Percentiles rank a stretch among this genome's conserved stretches.
These are phyloP conservation scores for Melanostoma mellinum DNA, from an alignment of 2,888 invertebrate species.

Conservation along the genomic window DNA sequence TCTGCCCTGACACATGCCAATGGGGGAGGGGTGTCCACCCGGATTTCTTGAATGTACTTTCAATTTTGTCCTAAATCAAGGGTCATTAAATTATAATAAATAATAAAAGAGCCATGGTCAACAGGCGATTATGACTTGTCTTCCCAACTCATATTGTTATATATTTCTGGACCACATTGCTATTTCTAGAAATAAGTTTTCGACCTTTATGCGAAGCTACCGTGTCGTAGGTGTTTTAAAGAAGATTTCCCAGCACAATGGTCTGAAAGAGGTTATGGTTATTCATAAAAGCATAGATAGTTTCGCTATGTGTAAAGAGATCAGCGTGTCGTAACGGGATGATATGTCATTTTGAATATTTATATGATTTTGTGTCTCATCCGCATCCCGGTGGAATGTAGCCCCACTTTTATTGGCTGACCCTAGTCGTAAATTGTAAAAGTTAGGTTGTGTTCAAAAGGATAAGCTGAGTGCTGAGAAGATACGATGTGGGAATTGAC, in stretches of 20 bases:
- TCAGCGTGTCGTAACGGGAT: constrained; percentile 3
- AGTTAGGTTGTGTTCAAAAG: constrained; percentile 41
- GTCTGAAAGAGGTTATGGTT: no score
- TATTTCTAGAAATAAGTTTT: not conserved
- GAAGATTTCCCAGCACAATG: no score
- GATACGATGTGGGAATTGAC: constrained; percentile 59
- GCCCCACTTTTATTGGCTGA: constrained; percentile 46
- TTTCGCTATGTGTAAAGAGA: constrained; percentile 2
- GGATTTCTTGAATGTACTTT: constrained; percentile 39
- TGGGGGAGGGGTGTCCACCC: not conserved
- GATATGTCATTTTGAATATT: constrained; percentile 57
- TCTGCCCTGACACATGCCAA: not conserved
- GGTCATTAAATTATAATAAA: constrained; percentile 56
- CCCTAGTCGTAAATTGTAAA: constrained; percentile 50
- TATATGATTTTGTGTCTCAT: constrained; percentile 28
- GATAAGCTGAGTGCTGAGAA: constrained; percentile 5
- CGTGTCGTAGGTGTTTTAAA: no score
- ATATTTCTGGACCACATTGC: not conserved
- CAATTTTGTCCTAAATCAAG: constrained; percentile 50
- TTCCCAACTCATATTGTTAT: not conserved
- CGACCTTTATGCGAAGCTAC: no score
- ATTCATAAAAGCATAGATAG: not conserved
- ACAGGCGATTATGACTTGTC: not conserved
- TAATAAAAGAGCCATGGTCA: constrained; percentile 31
- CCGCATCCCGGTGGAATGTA: constrained; percentile 6